phyloP scores from a whole-genome alignment of 2,797 vertebrate species.

The Rhyacichthys aspro region DNA sequence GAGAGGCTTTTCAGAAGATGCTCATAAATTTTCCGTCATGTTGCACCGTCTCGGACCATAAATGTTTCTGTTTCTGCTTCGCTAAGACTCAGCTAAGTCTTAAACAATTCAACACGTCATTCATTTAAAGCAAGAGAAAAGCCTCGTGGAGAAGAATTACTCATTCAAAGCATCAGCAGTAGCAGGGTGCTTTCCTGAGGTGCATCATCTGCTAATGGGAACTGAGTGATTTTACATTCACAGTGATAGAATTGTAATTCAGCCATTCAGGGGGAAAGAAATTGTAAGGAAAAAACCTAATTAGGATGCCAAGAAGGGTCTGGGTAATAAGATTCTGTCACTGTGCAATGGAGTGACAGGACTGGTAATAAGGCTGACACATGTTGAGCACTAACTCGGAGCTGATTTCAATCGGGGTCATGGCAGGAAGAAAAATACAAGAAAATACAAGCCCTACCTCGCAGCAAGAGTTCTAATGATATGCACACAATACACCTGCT shows the following conservation, averaged over 20 bases:
- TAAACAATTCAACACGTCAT: conserved; percentile 46
- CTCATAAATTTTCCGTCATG: conserved; percentile 38
- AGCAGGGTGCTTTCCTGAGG: conserved; percentile 31
- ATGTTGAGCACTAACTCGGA: conserved; percentile 31
- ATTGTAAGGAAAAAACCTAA: conserved; percentile 48
- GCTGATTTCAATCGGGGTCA: conserved; percentile 47
- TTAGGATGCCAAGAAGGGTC: conserved; percentile 47
- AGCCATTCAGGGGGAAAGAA: conserved; percentile 29
- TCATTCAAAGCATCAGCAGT: conserved; percentile 38
- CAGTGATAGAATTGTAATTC: conserved; percentile 46
- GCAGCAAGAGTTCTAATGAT: conserved; percentile 2
- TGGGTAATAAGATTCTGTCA: conserved; percentile 59
- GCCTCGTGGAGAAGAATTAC: conserved; percentile 28
- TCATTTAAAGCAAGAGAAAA: conserved; percentile 39
- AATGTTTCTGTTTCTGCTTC: conserved; percentile 53
- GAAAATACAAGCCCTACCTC: conserved; percentile 3
- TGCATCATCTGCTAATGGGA: conserved; percentile 48
- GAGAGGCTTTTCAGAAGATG: conserved; percentile 25
- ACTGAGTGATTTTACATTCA: conserved; percentile 53
- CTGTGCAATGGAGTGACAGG: conserved; percentile 58
- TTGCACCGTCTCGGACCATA: conserved; percentile 33
- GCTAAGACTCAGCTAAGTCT: conserved; percentile 27
- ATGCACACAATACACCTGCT: not conserved
- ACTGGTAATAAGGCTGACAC: conserved; percentile 48
- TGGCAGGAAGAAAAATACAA: conserved; percentile 18